Base-by-base conservation (phyloP, 2,797 vertebrate genomes). In the Eulemur mongoz region DNA sequence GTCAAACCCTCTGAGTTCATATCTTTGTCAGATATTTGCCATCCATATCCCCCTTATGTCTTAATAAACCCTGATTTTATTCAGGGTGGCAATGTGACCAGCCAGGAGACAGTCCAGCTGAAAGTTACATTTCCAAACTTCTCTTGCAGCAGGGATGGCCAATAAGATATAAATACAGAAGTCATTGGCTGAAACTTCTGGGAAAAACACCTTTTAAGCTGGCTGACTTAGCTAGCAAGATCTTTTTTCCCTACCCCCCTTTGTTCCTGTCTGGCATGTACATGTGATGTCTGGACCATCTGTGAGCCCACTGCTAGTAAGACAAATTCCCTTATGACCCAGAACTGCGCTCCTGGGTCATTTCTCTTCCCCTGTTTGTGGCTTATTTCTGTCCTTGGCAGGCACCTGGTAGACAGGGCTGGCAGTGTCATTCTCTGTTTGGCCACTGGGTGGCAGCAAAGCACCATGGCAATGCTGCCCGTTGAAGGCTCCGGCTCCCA, bases 391-490 rank as follows among this genome's bases (percentile, higher is more conserved):
- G 5, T 35, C 25, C 18, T 22, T 25, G 72, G 38, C 32, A 7
- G 4, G 4, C 25, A 22, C 14, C 45, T 13, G 23, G 48, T 7
- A 1, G 14, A 17, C 65, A 11, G 13, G 35, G 43, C n/a, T 23
- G 32, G 40, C 5, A 0, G 9, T 72, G 83, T 76, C 22, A 59
- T 93, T 94, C 90, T 90, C 48, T 0, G 0, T 0, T 3, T 0
- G 13, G 20, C 69, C 97, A 89, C 90, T 48, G 7, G 92, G 12
- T 45, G 92, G 90, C 88, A 91, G 90, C 94, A 97, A 40, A 95
- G 83, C 57, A 78, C 48, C 54, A 25, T 10, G 54, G 22, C 22
- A 57, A n/a, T 4, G 40, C 45, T 54, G 80, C 38, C 59, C 6
- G 0, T 20, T 20, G 65, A 27, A 18, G 27, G 48, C 59, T 59